phyloP scores from a whole-genome alignment of 2,113 vertebrate genomes.

The Xenopus borealis region DNA sequence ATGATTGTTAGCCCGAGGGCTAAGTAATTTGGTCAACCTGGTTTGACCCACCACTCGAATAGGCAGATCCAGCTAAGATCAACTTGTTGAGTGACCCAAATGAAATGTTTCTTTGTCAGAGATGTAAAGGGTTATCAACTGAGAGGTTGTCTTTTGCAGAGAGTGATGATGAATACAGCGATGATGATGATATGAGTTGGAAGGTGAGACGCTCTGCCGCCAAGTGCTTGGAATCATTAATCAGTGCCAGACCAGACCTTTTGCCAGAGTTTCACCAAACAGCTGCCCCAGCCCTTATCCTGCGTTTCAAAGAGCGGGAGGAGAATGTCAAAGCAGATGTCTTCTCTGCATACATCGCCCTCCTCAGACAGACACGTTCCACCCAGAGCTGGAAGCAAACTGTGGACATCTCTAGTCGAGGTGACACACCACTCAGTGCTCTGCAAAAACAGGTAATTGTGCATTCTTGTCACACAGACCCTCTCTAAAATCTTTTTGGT shows the following conservation, averaged over 20 bases:
- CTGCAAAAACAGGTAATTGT: slow-evolving; percentile 77
- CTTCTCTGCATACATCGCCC: slow-evolving; percentile 75
- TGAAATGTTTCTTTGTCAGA: no score
- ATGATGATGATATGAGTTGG: slow-evolving; percentile 93
- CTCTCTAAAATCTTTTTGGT: not conserved
- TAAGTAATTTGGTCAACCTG: no score
- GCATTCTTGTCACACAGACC: no score
- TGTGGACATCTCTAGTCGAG: slow-evolving; percentile 56
- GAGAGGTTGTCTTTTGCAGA: slow-evolving; percentile 61
- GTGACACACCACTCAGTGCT: slow-evolving; percentile 64
- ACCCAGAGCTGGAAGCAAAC: slow-evolving; percentile 58
- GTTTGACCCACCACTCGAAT: no score
- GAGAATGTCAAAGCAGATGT: slow-evolving; percentile 89
- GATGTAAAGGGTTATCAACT: not conserved
- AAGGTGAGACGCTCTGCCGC: slow-evolving; percentile 88
- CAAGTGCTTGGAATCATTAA: slow-evolving; percentile 84
- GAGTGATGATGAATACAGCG: slow-evolving; percentile 86
- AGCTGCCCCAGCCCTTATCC: slow-evolving; percentile 76
- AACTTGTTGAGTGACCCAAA: no score
- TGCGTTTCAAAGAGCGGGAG: slow-evolving; percentile 87
- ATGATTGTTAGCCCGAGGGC: no score
- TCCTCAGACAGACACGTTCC: slow-evolving; percentile 79
- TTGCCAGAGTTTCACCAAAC: slow-evolving; percentile 78
- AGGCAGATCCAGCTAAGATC: no score
- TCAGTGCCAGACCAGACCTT: slow-evolving; percentile 76